phyloP scores from a whole-genome alignment of 2,113 vertebrate genomes.

The Eolophus roseicapilla region DNA sequence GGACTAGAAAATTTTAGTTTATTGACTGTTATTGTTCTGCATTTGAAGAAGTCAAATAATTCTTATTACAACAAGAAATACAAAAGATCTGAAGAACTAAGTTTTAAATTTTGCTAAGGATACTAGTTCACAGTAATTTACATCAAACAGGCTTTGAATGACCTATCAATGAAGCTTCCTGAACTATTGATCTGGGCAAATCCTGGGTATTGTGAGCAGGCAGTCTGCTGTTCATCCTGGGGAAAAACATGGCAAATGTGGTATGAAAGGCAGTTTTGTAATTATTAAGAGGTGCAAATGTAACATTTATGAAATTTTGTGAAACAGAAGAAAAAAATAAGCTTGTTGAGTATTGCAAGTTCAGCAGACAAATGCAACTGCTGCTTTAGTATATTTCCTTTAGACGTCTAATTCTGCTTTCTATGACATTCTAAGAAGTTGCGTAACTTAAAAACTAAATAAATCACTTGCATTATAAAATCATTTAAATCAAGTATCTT shows the following conservation, averaged over 20 bases:
- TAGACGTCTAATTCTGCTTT: neutral
- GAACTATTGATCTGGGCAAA: neutral
- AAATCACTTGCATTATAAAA: neutral
- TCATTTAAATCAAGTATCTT: neutral
- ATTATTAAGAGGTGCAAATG: neutral
- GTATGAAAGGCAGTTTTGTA: neutral
- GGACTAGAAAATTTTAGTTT: neutral
- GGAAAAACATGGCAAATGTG: neutral
- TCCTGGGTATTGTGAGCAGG: neutral
- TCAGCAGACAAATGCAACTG: neutral
- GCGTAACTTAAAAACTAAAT: neutral
- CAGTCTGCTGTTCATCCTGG: neutral
- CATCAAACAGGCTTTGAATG: neutral
- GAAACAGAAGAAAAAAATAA: neutral
- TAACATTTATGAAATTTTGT: neutral
- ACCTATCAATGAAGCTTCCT: neutral
- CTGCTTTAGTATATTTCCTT: neutral
- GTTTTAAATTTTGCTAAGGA: neutral
- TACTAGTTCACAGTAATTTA: neutral
- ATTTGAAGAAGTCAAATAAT: neutral
- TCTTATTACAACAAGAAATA: neutral
- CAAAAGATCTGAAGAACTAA: neutral
- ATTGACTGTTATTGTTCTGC: neutral
- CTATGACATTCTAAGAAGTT: neutral
- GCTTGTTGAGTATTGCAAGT: neutral